These are phyloP conservation scores for Microctonus brassicae DNA, from an alignment of 2,888 invertebrate genomes.

Conservation along the genomic window DNA sequence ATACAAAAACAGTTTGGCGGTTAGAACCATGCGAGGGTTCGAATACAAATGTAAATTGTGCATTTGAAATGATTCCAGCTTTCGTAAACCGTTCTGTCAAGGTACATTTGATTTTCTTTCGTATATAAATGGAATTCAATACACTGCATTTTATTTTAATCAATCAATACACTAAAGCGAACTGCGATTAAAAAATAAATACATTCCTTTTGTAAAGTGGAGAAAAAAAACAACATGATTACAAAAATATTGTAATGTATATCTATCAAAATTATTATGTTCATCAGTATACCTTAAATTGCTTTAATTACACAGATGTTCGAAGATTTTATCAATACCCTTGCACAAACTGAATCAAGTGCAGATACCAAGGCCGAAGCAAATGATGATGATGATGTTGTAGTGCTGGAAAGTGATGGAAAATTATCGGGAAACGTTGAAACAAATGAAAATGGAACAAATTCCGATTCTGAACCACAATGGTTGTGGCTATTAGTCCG, in stretches of 20 bases:
- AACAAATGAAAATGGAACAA: conserved; percentile 22
- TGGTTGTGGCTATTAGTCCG: conserved; percentile 64
- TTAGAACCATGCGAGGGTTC: conserved; percentile 60
- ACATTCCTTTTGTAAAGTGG: too few relatives aligned
- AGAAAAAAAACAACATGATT: too few relatives aligned
- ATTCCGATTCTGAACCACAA: conserved; percentile 39
- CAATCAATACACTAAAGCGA: too few relatives aligned
- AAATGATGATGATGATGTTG: conserved; percentile 28
- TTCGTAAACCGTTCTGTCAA: conserved; percentile 68
- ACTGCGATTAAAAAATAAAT: too few relatives aligned
- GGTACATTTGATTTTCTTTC: conserved; percentile 58
- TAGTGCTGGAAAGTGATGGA: conserved; percentile 26
- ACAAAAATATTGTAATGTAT: too few relatives aligned
- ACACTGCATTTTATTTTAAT: conserved; percentile 42
- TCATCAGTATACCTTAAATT: conserved; percentile 8
- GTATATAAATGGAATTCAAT: conserved; percentile 49
- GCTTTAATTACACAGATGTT: conserved; percentile 55
- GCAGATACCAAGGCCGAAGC: conserved; percentile 5
- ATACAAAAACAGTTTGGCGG: conserved; percentile 59
- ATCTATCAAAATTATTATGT: neutral
- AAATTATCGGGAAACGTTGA: conserved; percentile 36
- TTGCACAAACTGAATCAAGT: conserved; percentile 43
- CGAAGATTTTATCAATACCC: conserved; percentile 63
- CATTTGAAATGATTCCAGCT: conserved; percentile 61
- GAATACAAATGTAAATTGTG: conserved; percentile 62